Evolutionary conservation across 2,797 vertebrate species (phyloP).

Genomic region (Echeneis naucrates): DNA sequence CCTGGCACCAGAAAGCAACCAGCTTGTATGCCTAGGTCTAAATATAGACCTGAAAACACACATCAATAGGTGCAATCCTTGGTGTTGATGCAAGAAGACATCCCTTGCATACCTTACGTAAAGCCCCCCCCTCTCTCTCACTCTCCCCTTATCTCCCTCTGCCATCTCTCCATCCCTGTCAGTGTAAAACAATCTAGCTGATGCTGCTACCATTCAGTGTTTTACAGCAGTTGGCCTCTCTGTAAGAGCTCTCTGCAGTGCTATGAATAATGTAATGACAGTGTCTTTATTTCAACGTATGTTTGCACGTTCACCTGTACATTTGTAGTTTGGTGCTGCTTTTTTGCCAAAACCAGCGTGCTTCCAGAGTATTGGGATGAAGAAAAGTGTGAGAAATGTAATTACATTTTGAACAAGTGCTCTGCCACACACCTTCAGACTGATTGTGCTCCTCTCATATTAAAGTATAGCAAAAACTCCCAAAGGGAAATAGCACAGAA

Average conservation of each 20-base stretch:
- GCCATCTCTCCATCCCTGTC: constrained; percentile 25
- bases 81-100: constrained; percentile 35
- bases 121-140: constrained; percentile 2
- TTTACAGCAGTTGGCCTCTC: constrained; percentile 56
- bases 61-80: constrained; percentile 34
- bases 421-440: constrained; percentile 7
- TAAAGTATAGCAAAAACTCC: constrained; percentile 39
- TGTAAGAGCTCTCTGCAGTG: constrained; percentile 66
- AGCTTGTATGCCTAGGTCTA: constrained; percentile 11
- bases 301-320: constrained; percentile 1
- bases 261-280: constrained; percentile 74
- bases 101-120: constrained; percentile 28
- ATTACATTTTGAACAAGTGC: constrained; percentile 54
- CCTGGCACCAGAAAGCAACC: not conserved
- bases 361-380: constrained; percentile 22
- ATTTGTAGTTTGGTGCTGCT: constrained; percentile 55
- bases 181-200: constrained; percentile 55
- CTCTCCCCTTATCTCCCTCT: constrained; percentile 4
- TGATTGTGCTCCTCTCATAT: constrained; percentile 8
- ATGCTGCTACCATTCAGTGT: constrained; percentile 63
- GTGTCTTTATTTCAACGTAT: constrained; percentile 52
- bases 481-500: constrained; percentile 25
- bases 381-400: constrained; percentile 40
- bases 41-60: constrained; percentile 23
- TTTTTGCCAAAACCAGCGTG: constrained; percentile 37